Percentiles rank a stretch among this genome's conserved stretches.
Evolutionary conservation across 2,113 vertebrate species (phyloP).

Genomic region (Terrapene triunguis): DNA sequence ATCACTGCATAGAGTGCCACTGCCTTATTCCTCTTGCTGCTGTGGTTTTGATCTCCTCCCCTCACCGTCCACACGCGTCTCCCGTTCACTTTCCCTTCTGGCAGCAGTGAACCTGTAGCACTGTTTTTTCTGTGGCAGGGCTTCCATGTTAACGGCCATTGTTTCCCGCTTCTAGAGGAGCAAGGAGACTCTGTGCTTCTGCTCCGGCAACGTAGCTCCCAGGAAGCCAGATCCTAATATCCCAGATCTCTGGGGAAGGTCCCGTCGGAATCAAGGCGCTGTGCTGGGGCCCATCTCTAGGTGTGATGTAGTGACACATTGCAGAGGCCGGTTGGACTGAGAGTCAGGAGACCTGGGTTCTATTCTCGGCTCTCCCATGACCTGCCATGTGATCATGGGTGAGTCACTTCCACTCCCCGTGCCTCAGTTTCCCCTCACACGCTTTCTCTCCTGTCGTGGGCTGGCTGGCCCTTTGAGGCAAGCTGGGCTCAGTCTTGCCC

Average conservation of each 20-base stretch:
- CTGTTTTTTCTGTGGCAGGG: not conserved
- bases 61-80: not conserved
- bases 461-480: too few relatives aligned
- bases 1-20: accelerated
- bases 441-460: too few relatives aligned
- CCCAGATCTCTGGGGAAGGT: not conserved
- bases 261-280: accelerated
- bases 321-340: too few relatives aligned
- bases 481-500: too few relatives aligned
- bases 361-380: not conserved
- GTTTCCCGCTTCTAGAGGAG: not conserved
- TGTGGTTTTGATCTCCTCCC: not conserved
- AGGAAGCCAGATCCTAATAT: not conserved
- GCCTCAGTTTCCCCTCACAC: too few relatives aligned
- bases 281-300: too few relatives aligned
- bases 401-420: not conserved
- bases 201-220: not conserved
- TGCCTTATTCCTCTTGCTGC: not conserved
- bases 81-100: not conserved
- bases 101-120: not conserved
- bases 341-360: not conserved
- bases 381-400: not conserved
- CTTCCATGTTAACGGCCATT: not conserved
- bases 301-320: not conserved
- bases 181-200: not conserved